Base-by-base conservation (phyloP, 2,888 invertebrate species). In the Phalera bucephala region DNA sequence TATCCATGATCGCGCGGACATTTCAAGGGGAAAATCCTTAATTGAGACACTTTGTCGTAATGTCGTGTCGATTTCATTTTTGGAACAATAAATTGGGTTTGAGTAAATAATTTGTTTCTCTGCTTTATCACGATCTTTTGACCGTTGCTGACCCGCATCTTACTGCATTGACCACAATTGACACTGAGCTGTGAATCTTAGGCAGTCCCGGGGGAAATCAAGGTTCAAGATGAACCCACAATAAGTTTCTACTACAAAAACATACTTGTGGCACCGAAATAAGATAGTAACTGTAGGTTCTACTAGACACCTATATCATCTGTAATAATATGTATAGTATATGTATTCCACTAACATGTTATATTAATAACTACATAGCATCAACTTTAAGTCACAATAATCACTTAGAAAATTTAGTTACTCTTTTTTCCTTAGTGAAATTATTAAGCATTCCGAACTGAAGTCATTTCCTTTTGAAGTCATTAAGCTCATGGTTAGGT, bases 191-290 rank as follows among this genome's bases (percentile, higher is more conserved):
- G 61, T 64, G 68, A 64, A 68, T 62, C 60, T 58, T 39, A 47
- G 58, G 40, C 33, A 36, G 42, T 37, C 69, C 53, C 65, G n/a
- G 15, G 69, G 67, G 69, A 70, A 70, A 69, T 70, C 62, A 70
- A 48, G 54, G 48, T 52, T 41, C 52, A 52, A 55, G 51, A 60
- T 57, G 50, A 58, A 54, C 46, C 58, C 60, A 60, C 60, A 64
- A 53, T 65, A 63, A 61, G 57, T 61, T 62, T 51, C 53, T 49
- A 43, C 40, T 42, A 37, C 52, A 39, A 60, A 51, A 61, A 62
- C 56, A 62, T 54, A 60, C 42, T 53, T 42, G 44, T 49, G 54
- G 57, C 45, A 32, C 40, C 32, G 39, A 45, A 58, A 57, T 47
- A 52, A 52, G 57, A 38, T 49, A 50, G 23, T 23, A 11, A 2